A percentile compares a stretch with the other conserved stretches of the same genome.
These are phyloP conservation scores for Tiliacea aurago DNA, from an alignment of 2,888 invertebrate genomes.

Conservation along the genomic window DNA sequence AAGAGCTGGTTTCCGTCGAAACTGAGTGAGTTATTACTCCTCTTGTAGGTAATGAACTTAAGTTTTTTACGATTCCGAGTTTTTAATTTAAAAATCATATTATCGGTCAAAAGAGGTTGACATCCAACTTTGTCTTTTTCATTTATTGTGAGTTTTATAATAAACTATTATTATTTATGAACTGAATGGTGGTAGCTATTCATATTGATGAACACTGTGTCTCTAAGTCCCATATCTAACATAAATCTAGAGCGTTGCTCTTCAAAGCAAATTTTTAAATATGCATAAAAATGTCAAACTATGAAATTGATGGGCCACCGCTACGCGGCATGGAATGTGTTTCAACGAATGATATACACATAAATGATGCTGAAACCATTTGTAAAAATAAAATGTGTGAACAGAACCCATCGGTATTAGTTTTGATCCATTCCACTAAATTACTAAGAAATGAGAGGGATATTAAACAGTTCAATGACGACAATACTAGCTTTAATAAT, in stretches of 20 bases:
- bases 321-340: slow-evolving; percentile 79
- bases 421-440: slow-evolving; percentile 64
- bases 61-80: slow-evolving; percentile 53
- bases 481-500: slow-evolving; percentile 50
- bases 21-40: slow-evolving; percentile 58
- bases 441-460: slow-evolving; percentile 56
- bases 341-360: slow-evolving; percentile 82
- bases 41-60: slow-evolving; percentile 56
- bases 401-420: slow-evolving; percentile 73
- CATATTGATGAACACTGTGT: slow-evolving; percentile 58
- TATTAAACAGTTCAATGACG: slow-evolving; percentile 55
- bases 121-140: slow-evolving; percentile 55
- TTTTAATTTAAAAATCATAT: slow-evolving; percentile 58
- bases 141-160: slow-evolving; percentile 38
- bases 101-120: slow-evolving; percentile 53
- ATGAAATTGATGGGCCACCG: slow-evolving; percentile 83
- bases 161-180: slow-evolving; percentile 53
- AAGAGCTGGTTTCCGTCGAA: slow-evolving; percentile 60
- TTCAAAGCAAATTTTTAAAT: slow-evolving; percentile 89
- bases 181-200: slow-evolving; percentile 57
- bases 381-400: slow-evolving; percentile 86
- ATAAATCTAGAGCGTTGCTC: slow-evolving; percentile 83
- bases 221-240: slow-evolving; percentile 75
- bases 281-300: slow-evolving; percentile 89
- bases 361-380: slow-evolving; percentile 82